phyloP scores from a whole-genome alignment of 1,140 invertebrate species.

The Amyelois transitella region DNA sequence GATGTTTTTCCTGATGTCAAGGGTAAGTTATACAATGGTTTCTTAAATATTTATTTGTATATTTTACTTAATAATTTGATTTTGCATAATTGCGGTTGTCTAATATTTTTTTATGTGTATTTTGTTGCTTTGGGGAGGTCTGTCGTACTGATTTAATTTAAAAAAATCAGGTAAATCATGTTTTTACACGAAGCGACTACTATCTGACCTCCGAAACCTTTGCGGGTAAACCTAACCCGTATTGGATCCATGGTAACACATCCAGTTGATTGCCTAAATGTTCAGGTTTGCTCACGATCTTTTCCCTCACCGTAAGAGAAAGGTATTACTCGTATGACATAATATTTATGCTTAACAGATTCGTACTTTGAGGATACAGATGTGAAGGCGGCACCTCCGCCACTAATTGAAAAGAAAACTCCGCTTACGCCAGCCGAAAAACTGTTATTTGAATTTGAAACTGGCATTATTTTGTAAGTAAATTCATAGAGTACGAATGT shows the following conservation, averaged over 20 bases:
- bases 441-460: slow-evolving; percentile 28
- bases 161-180: no score
- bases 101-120: no score
- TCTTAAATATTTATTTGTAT: neutral
- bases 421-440: slow-evolving; percentile 9
- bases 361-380: neutral
- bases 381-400: neutral
- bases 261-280: no score
- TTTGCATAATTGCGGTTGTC: no score
- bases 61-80: neutral
- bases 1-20: slow-evolving; percentile 15
- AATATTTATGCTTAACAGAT: neutral
- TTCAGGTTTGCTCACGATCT: no score
- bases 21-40: slow-evolving; percentile 6
- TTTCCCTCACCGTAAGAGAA: no score
- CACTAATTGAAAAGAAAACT: slow-evolving; percentile 18
- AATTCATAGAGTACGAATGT: neutral
- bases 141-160: neutral
- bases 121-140: neutral
- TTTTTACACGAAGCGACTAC: no score
- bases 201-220: no score
- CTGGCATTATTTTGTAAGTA: slow-evolving; percentile 37
- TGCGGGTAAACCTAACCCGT: neutral
- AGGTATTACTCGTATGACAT: neutral
- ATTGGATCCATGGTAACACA: neutral